Evolutionary conservation across 2,888 invertebrate species (phyloP).

Genomic region (Pachycephus smyrnensis): DNA sequence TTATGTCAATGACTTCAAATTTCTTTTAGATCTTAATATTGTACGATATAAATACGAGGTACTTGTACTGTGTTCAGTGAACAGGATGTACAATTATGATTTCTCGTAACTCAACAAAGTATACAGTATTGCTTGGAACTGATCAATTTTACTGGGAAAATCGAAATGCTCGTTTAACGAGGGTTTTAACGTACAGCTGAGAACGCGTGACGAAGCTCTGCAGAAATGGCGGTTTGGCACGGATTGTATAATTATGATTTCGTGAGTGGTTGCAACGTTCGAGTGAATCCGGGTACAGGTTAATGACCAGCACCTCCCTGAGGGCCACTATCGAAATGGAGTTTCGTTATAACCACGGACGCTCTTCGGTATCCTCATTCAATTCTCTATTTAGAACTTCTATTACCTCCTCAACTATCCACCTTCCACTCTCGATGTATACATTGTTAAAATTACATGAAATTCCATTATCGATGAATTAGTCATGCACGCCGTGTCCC

Average conservation of each 20-base stretch:
- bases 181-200: neutral
- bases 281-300: constrained; percentile 20
- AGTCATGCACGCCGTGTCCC: constrained; percentile 26
- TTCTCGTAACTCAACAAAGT: neutral
- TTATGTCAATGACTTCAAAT: too few species aligned
- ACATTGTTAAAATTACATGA: constrained; percentile 2
- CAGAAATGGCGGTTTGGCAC: neutral
- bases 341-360: neutral
- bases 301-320: constrained; percentile 28
- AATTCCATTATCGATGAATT: constrained; percentile 39
- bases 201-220: neutral
- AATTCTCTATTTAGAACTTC: neutral
- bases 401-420: neutral
- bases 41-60: neutral
- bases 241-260: neutral
- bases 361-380: neutral
- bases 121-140: neutral
- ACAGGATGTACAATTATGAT: neutral
- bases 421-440: neutral
- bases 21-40: too few species aligned
- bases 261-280: constrained; percentile 1
- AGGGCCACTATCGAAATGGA: constrained; percentile 19
- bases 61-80: neutral
- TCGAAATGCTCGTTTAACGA: neutral
- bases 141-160: neutral